Evolutionary conservation across 1,140 invertebrate genomes (phyloP), one percentile per base, ranked within the genome.

Genomic region (Leptopilina boulardi): DNA sequence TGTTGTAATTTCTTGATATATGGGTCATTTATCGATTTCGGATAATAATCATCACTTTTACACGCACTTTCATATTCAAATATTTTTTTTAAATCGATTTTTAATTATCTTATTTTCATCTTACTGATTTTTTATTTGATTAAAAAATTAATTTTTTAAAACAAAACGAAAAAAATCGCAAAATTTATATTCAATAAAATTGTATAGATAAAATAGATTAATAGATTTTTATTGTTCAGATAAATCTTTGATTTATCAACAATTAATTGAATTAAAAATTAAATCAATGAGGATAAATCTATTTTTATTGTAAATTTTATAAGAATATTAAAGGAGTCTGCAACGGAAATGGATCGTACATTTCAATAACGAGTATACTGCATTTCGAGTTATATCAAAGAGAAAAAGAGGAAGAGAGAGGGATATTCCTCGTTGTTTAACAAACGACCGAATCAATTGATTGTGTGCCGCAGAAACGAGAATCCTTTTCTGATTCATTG

Each of bases 401-500:
- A n/a, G n/a, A n/a, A n/a, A n/a, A n/a, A n/a, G n/a, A n/a, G n/a
- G n/a, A n/a, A n/a, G n/a, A 8, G 23, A 66, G 23, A 66, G 26
- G 59, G 11, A 15, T 30, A 66, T 8, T 66, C 21, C 59, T 26
- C 23, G 15, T 66, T n/a, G 59, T 66, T 66, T 66, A 30, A 66
- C 59, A 66, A 66, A 66, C 23, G 59, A 66, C 23, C 59, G 23
- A 30, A 30, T 66, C 26, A 66, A 34, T 66, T 66, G 59, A 66
- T 66, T 66, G 21, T 66, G 21, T 26, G 59, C 13, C 59, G 1
- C 23, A 66, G 26, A 30, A 66, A 30, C 59, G 59, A 34, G 11
- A 13, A n/a, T 9, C 13, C 11, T 26, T 30, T 66, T 30, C 59
- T 30, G 26, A 23, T 66, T 15, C 2, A 23, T 30, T 13, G 15